Conservation (phyloP, 2,797 vertebrate genomes). For the Amblyraja radiata region DNA sequence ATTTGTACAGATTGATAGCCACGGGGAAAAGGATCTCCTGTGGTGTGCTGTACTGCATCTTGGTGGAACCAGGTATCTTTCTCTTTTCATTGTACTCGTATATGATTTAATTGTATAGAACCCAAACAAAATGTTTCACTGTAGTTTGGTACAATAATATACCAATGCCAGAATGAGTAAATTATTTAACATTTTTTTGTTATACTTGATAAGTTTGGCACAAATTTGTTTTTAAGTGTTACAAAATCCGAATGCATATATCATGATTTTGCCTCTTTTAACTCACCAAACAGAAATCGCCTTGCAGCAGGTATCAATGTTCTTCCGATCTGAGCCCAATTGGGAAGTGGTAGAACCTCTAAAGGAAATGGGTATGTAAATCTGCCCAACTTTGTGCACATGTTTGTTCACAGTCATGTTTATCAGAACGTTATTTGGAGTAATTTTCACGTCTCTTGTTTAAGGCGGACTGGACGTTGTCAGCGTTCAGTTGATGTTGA, state of each 20-base stretch:
- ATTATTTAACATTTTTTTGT: neutral
- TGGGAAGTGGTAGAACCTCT: conserved; percentile 93
- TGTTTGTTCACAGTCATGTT: neutral
- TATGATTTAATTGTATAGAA: no score
- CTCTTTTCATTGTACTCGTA: no score
- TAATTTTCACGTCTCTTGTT: neutral
- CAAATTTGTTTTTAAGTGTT: neutral
- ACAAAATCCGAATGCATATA: neutral
- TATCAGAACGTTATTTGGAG: neutral
- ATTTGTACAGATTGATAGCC: no score
- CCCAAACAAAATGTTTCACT: no score
- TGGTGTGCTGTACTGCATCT: no score
- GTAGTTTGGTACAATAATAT: no score
- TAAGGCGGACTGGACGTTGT: neutral
- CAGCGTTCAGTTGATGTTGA: neutral
- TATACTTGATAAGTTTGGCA: neutral
- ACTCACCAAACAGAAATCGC: conserved; percentile 74
- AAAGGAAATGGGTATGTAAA: conserved; percentile 80
- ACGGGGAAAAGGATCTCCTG: no score
- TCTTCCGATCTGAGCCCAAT: conserved; percentile 91
- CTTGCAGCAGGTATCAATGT: conserved; percentile 97
- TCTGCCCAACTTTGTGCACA: no score
- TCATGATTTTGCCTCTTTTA: neutral
- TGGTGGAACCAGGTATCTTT: no score
- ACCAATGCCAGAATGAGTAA: no score